phyloP scores from a whole-genome alignment of 2,888 invertebrate genomes.

The Argyra leucocephala region DNA sequence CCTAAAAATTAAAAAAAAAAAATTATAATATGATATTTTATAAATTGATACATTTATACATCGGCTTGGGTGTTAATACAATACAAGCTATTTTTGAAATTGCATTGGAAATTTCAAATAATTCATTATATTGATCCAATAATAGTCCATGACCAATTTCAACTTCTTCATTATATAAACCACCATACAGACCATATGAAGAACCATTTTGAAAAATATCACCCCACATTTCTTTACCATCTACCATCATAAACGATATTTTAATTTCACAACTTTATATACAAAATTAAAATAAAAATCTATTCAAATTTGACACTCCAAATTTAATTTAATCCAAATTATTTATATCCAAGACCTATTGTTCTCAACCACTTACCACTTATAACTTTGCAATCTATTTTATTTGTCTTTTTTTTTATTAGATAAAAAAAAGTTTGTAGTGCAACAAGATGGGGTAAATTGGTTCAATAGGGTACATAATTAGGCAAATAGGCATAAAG shows the following conservation, averaged over 20 bases:
- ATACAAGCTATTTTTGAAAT: constrained; percentile 34
- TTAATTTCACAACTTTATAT: no score
- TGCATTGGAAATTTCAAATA: constrained; percentile 35
- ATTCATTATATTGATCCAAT: constrained; percentile 39
- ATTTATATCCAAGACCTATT: no score
- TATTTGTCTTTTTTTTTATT: no score
- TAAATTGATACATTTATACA: not conserved
- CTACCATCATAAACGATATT: constrained; percentile 25
- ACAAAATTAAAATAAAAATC: no score
- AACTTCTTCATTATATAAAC: constrained; percentile 33
- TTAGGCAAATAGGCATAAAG: no score
- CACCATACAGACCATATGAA: constrained; percentile 37
- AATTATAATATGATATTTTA: not conserved
- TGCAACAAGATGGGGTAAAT: no score
- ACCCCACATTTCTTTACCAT: constrained; percentile 39
- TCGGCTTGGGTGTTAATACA: not conserved
- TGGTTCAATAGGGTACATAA: no score
- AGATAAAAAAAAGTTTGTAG: no score
- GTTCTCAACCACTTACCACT: no score
- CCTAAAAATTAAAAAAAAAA: not conserved
- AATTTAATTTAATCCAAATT: no score
- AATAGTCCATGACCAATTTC: constrained; percentile 39
- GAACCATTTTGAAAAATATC: constrained; percentile 35
- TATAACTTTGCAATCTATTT: no score
- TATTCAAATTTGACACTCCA: no score